Evolutionary conservation across 1,140 invertebrate genomes (phyloP).

Genomic region (Apis mellifera): Amel_HAv3.1 CM009931.2:14833501-14834000

Average conservation of each 20-base stretch:
- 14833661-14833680: conserved; percentile 69
- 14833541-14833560: conserved; percentile 4
- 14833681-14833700: conserved; percentile 71
- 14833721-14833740: conserved; percentile 75
- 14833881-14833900: conserved; percentile 64
- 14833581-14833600: conserved; percentile 36
- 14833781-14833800: conserved; percentile 60
- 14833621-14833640: conserved; percentile 45
- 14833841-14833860: conserved; percentile 62
- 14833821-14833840: conserved; percentile 68
- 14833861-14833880: conserved; percentile 63
- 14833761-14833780: conserved; percentile 54
- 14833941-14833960: conserved; percentile 68
- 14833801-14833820: conserved; percentile 72
- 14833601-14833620: conserved; percentile 29
- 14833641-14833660: conserved; percentile 67
- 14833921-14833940: conserved; percentile 80
- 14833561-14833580: conserved; percentile 45
- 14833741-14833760: conserved; percentile 76
- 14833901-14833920: conserved; percentile 75
- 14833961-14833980: conserved; percentile 81
- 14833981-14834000: conserved; percentile 84
- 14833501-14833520: conserved; percentile 23
- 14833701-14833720: conserved; percentile 72
- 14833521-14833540: background rate